A percentile compares a stretch with the other conserved stretches of the same genome.
These are phyloP conservation scores for Scaptomyza graminum DNA, from an alignment of 1,140 invertebrate genomes.

Conservation along the genomic window DNA sequence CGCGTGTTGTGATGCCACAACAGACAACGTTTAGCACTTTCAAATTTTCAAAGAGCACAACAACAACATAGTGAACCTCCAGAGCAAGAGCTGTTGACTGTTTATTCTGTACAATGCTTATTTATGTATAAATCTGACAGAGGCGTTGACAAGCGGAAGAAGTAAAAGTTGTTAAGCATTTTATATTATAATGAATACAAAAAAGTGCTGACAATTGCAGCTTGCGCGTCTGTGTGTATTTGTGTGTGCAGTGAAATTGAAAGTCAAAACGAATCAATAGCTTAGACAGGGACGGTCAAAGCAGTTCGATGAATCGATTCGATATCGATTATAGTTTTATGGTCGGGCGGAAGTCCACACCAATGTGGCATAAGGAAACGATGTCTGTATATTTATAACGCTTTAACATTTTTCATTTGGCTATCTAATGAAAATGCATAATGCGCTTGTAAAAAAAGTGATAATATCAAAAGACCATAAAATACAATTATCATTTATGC, in stretches of 20 bases:
- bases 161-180: conserved; percentile 61
- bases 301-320: conserved; percentile 24
- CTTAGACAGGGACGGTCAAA: conserved; percentile 26
- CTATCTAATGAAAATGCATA: conserved; percentile 51
- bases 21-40: conserved; percentile 57
- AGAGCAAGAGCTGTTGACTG: conserved; percentile 46
- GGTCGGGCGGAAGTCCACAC: conserved; percentile 43
- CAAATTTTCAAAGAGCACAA: conserved; percentile 37
- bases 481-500: conserved; percentile 66
- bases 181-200: conserved; percentile 55
- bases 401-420: conserved; percentile 15
- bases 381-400: conserved; percentile 28
- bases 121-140: conserved; percentile 26
- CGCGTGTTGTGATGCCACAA: conserved; percentile 11
- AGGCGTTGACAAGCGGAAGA: conserved; percentile 50
- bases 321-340: conserved; percentile 32
- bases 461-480: conserved; percentile 63
- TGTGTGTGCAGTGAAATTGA: conserved; percentile 56
- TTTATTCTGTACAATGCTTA: conserved; percentile 41
- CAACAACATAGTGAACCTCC: conserved; percentile 30
- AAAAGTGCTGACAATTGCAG: conserved; percentile 26
- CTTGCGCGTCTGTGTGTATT: not conserved
- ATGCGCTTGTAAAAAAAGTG: conserved; percentile 20
- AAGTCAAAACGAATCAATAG: conserved; percentile 48
- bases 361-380: conserved; percentile 55